Conservation (phyloP, 2,888 invertebrate genomes). For the Stenchaetothrips biformis region DNA sequence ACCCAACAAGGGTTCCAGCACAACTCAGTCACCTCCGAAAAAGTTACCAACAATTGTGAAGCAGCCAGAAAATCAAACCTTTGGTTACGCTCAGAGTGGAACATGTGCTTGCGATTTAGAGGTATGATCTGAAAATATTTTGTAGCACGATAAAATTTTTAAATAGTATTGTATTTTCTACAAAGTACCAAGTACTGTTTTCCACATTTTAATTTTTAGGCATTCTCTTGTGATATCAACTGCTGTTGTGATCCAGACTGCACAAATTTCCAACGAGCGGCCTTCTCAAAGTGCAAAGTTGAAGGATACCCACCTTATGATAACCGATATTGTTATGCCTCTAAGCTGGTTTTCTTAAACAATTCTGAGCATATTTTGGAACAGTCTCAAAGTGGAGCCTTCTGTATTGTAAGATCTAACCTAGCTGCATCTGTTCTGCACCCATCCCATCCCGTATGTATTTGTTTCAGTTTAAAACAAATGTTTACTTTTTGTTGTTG, state of each 20-base stretch:
- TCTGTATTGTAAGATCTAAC: background rate
- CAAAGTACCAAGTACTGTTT: slow-evolving; percentile 31
- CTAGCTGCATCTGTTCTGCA: background rate
- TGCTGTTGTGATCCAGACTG: slow-evolving; percentile 83
- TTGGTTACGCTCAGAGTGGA: slow-evolving; percentile 40
- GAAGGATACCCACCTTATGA: slow-evolving; percentile 34
- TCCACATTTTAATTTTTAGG: slow-evolving; percentile 46
- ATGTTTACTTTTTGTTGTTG: background rate
- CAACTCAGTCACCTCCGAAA: slow-evolving; percentile 34
- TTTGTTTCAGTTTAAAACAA: slow-evolving; percentile 8
- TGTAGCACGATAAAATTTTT: slow-evolving; percentile 20
- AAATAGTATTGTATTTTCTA: slow-evolving; percentile 31
- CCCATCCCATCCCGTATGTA: background rate
- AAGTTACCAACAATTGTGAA: slow-evolving; percentile 31
- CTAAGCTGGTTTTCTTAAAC: slow-evolving; percentile 52
- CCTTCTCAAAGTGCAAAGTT: slow-evolving; percentile 57
- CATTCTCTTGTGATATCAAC: slow-evolving; percentile 67
- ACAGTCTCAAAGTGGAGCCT: slow-evolving; percentile 29
- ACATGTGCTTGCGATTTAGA: slow-evolving; percentile 56
- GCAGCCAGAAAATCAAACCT: slow-evolving; percentile 33
- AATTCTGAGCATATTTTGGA: slow-evolving; percentile 41
- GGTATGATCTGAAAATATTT: slow-evolving; percentile 42
- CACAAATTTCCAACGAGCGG: slow-evolving; percentile 52
- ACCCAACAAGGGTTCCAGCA: slow-evolving; percentile 24
- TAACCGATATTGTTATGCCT: slow-evolving; percentile 51